phyloP scores from a whole-genome alignment of 2,888 invertebrate genomes.

The Epinotia demarniana region DNA sequence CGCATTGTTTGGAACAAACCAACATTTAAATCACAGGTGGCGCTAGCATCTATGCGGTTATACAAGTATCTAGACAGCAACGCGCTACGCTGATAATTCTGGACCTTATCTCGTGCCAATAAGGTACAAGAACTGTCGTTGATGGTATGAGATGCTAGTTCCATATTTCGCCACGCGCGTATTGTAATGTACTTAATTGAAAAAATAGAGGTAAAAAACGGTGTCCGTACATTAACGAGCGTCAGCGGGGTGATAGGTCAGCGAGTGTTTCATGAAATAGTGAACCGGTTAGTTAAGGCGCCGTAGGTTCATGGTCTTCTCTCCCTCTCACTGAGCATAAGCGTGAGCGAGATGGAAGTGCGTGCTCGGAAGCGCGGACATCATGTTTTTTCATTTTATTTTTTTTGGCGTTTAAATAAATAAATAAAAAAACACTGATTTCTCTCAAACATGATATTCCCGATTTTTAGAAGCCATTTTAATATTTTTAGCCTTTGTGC shows the following conservation, averaged over 20 bases:
- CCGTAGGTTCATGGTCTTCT: no score
- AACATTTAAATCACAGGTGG: slow-evolving; percentile 6
- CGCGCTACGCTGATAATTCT: not conserved
- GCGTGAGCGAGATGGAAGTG: no score
- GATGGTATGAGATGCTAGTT: slow-evolving; percentile 10
- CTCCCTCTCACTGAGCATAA: no score
- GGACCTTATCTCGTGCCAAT: not conserved
- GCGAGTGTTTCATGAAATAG: slow-evolving; percentile 50
- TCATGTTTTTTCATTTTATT: no score
- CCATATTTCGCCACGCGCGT: slow-evolving; percentile 10
- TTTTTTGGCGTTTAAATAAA: no score
- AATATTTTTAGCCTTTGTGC: no score
- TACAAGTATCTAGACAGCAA: not conserved
- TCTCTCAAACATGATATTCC: no score
- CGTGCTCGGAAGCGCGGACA: no score
- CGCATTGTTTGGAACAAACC: slow-evolving; percentile 57
- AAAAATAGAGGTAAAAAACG: slow-evolving; percentile 49
- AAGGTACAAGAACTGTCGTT: not conserved
- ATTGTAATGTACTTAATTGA: slow-evolving; percentile 28
- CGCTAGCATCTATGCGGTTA: slow-evolving; percentile 10
- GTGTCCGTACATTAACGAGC: slow-evolving; percentile 47
- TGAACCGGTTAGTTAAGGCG: slow-evolving; percentile 43
- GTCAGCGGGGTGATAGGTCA: slow-evolving; percentile 58
- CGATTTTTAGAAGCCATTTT: no score
- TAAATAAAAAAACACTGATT: no score